Percentiles rank a stretch among this genome's conserved stretches.
phyloP scores from a whole-genome alignment of 1,140 invertebrate species.

The Papilio aristodemus region DNA sequence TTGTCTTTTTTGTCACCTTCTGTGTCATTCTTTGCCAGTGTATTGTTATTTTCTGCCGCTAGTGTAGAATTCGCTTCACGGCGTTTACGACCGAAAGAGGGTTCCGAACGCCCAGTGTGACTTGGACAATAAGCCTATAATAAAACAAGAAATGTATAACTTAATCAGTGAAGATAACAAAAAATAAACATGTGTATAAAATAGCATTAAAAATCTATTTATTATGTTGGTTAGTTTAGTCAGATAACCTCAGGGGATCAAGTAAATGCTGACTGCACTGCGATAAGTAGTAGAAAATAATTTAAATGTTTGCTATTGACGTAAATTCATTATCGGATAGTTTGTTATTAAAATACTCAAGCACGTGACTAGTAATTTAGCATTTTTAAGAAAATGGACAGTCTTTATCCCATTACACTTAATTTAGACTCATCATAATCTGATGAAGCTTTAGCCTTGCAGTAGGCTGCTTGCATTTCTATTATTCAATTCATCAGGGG shows the following conservation, averaged over 20 bases:
- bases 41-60: conserved; percentile 51
- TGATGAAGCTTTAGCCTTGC: too few species aligned
- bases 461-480: too few species aligned
- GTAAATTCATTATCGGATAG: conserved; percentile 11
- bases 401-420: too few species aligned
- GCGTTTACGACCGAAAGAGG: conserved; percentile 88
- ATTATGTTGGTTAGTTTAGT: conserved; percentile 1
- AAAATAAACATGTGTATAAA: conserved; percentile 8
- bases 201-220: background rate
- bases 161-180: conserved; percentile 4
- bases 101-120: conserved; percentile 86
- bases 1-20: conserved; percentile 53
- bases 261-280: conserved; percentile 1
- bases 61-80: conserved; percentile 82
- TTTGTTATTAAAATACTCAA: background rate
- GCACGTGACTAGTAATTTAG: background rate
- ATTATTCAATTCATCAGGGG: too few species aligned
- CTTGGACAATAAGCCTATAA: conserved; percentile 88
- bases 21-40: conserved; percentile 54
- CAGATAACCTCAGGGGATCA: background rate
- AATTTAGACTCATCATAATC: too few species aligned
- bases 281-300: conserved; percentile 8
- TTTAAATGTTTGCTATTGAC: background rate
- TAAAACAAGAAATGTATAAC: conserved; percentile 25
- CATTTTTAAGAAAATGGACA: too few species aligned